These are phyloP conservation scores for Coenonympha glycerion DNA, from an alignment of 2,888 invertebrate genomes.

Conservation along the genomic window DNA sequence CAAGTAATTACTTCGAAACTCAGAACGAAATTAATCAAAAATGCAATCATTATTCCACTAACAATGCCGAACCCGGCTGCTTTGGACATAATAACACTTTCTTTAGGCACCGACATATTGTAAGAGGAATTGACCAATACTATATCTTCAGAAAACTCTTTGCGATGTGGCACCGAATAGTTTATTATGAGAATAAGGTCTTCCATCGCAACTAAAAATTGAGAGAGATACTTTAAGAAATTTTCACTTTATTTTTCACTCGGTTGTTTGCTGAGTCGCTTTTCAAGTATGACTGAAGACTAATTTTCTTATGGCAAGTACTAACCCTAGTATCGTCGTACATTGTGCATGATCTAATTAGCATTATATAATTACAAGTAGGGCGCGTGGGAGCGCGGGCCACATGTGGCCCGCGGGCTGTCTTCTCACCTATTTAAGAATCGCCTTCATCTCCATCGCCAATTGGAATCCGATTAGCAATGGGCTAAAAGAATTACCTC, in stretches of 20 bases:
- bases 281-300: conserved; percentile 19
- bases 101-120: conserved; percentile 9
- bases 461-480: too few relatives aligned
- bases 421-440: too few relatives aligned
- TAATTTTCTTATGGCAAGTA: conserved; percentile 7
- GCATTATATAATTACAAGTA: too few relatives aligned
- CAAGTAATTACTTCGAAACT: conserved; percentile 31
- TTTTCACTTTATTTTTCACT: too few relatives aligned
- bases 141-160: conserved; percentile 16
- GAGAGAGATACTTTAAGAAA: not conserved
- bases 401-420: too few relatives aligned
- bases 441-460: too few relatives aligned
- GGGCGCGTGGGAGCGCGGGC: too few relatives aligned
- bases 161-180: conserved; percentile 25
- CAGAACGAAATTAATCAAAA: conserved; percentile 29
- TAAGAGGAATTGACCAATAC: conserved; percentile 5
- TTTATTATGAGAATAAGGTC: conserved; percentile 27
- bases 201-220: conserved; percentile 25
- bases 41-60: conserved; percentile 36
- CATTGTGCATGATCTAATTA: conserved; percentile 21
- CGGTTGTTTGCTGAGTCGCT: conserved; percentile 9
- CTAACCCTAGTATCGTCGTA: conserved; percentile 20
- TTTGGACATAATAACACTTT: conserved; percentile 22
- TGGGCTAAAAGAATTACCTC: too few relatives aligned
- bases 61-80: conserved; percentile 34